Evolutionary conservation across 2,113 vertebrate species (phyloP), one percentile per base, ranked within the genome.

Genomic region (Rhabdomys dilectus): DNA sequence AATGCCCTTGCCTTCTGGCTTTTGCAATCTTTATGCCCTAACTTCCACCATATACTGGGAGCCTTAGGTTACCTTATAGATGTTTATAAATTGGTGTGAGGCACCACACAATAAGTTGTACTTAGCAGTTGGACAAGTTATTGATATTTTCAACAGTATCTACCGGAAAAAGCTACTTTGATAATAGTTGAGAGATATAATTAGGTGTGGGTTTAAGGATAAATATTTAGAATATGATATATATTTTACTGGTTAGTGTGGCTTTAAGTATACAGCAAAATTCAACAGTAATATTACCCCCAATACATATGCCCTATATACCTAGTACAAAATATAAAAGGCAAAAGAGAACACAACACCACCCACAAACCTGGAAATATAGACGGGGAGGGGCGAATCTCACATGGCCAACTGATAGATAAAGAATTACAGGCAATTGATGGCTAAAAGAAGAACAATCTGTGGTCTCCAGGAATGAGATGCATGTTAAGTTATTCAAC

Each of bases 331-430:
- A 42, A 31, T 53, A 58, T 85, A 34, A 64, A 56, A 12, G 31
- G 31, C 45, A 3, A 58, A 91, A 64, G 4, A 64, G 21, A 29
- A 88, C 4, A n/a, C 19, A 81, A 39, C 15, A 60, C 12, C 12
- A 77, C 48, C 48, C 5, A 6, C 4, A 24, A 2, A 39, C 3
- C 16, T 60, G 22, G 7, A 60, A 82, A 60, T 82, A 24, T 26
- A 24, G 3, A 39, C 42, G 6, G 3, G 1, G 1, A 1, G 5
- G 16, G 5, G 13, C 19, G 7, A 51, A 7, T n/a, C 11, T 26
- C 11, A 82, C 53, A 58, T 58, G 22, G 7, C 21, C 5, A 15
- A 58, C 22, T 13, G 12, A 9, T 60, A 39, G 3, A 42, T 82
- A 24, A 60, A 82, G 36, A 60, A 24, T 39, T 60, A 39, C 36